Conservation (phyloP, 2,888 invertebrate species). For the Antitype chi region DNA sequence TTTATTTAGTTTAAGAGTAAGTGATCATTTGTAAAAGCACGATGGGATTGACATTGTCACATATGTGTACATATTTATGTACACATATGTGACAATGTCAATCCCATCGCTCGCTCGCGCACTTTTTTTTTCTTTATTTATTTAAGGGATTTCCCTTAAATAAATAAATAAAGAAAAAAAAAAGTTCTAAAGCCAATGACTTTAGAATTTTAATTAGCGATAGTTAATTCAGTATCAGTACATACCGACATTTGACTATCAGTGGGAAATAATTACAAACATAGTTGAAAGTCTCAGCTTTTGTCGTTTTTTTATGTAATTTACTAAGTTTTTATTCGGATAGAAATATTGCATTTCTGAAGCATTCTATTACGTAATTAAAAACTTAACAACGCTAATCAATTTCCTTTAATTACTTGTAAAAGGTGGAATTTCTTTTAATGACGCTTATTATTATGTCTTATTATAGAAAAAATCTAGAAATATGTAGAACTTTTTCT, state of each 20-base stretch:
- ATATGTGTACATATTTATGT: no score
- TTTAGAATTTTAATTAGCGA: neutral
- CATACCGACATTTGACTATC: neutral
- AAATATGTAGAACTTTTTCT: constrained; percentile 16
- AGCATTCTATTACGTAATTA: constrained; percentile 42
- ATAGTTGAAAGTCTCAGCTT: constrained; percentile 7
- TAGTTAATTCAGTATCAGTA: neutral
- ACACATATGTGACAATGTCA: no score
- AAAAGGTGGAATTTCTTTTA: constrained; percentile 53
- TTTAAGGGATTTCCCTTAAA: no score
- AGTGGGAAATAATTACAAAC: neutral
- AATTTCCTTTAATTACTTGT: constrained; percentile 45
- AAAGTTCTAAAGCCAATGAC: neutral
- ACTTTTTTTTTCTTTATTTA: no score
- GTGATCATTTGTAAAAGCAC: no score
- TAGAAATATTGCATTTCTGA: constrained; percentile 9
- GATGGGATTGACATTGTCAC: no score
- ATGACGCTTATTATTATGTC: constrained; percentile 40
- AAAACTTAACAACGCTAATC: constrained; percentile 20
- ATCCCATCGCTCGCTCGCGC: no score
- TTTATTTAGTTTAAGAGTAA: no score
- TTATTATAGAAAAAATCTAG: constrained; percentile 29
- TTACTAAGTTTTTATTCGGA: constrained; percentile 7
- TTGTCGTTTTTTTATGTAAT: constrained; percentile 12
- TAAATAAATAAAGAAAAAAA: no score